Conservation (phyloP, 2,888 invertebrate genomes). For the Philonicus albiceps region DNA sequence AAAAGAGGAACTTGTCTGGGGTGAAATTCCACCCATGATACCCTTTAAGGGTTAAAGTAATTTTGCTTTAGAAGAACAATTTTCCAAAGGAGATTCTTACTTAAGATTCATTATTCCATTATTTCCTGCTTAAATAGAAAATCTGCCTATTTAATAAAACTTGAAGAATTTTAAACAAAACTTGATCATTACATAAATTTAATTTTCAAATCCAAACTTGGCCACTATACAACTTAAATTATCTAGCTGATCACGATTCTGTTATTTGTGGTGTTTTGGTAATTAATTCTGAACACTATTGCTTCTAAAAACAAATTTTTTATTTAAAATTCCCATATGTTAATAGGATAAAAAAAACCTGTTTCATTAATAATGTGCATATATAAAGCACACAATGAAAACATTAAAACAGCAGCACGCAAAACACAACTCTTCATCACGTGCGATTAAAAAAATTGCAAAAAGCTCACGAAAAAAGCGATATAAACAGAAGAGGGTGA, state of each 20-base stretch:
- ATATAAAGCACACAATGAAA: background rate
- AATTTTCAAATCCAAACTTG: background rate
- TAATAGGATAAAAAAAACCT: background rate
- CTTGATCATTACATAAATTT: background rate
- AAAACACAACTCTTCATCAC: background rate
- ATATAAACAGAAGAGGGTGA: background rate
- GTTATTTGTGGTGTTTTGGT: background rate
- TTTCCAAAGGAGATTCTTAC: no score
- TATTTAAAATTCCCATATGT: background rate
- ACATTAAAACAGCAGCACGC: background rate
- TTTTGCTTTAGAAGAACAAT: no score
- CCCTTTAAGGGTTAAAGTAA: no score
- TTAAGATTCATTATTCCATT: no score
- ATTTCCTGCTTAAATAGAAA: no score
- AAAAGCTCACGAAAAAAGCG: slow-evolving; percentile 6
- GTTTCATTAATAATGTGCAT: background rate
- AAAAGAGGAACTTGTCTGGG: no score
- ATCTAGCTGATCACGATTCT: background rate
- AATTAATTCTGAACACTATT: background rate
- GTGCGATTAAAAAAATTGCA: background rate
- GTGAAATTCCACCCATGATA: no score
- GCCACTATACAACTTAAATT: background rate
- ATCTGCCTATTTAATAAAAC: no score
- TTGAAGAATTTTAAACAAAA: background rate
- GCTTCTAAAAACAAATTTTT: background rate